Percentiles rank a stretch among this genome's conserved stretches.
Evolutionary conservation across 2,797 vertebrate genomes (phyloP).

Genomic region (Amniataba percoides): DNA sequence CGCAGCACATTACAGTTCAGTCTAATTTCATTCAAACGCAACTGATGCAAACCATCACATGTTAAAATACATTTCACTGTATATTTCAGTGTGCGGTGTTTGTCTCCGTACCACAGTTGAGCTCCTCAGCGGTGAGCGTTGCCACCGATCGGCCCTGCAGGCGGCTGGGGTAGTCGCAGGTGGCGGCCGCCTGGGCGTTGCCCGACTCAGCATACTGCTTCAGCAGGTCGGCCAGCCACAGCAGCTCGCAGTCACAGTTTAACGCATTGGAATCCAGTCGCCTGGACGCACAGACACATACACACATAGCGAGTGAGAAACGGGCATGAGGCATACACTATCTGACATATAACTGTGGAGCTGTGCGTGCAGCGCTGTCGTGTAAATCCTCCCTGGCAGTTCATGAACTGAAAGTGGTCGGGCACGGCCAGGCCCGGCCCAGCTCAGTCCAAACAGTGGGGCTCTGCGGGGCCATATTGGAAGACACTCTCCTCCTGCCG

Average conservation of each 20-base stretch:
- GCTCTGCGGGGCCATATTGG: conserved; percentile 54
- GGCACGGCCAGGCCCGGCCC: conserved; percentile 26
- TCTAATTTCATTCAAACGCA: not conserved
- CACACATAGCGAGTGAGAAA: conserved; percentile 20
- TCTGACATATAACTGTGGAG: not conserved
- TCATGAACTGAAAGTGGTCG: conserved; percentile 34
- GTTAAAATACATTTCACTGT: not conserved
- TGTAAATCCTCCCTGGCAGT: conserved; percentile 43
- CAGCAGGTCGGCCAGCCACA: conserved; percentile 96
- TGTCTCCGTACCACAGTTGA: conserved; percentile 92
- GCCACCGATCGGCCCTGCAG: conserved; percentile 96
- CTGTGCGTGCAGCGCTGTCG: not conserved
- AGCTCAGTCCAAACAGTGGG: conserved; percentile 58
- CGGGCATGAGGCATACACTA: not conserved
- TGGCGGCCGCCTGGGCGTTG: conserved; percentile 95
- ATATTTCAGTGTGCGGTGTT: not conserved
- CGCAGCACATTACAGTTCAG: not conserved
- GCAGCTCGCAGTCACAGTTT: conserved; percentile 96
- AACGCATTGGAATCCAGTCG: conserved; percentile 96
- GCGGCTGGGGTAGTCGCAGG: conserved; percentile 92
- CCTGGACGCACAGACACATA: conserved; percentile 77
- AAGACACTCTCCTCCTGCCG: conserved; percentile 44
- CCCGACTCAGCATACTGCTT: conserved; percentile 94
- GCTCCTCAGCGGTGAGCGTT: conserved; percentile 93
- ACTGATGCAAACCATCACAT: not conserved